Evolutionary conservation across 2,797 vertebrate species (phyloP), one percentile per base, ranked within the genome.

Genomic region (Moxostoma hubbsi): DNA sequence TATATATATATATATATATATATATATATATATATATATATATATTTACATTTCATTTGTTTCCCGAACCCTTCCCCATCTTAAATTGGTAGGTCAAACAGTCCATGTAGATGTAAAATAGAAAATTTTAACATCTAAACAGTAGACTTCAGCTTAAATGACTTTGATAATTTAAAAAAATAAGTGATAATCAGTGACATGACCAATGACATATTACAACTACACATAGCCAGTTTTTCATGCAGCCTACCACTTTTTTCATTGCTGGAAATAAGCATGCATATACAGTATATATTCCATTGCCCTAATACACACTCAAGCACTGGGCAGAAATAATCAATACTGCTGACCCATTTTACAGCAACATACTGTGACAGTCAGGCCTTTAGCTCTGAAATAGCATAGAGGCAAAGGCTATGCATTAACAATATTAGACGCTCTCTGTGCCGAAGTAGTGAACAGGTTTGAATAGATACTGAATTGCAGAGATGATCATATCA

Each of bases 191-290:
- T 2, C 18, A 9, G 24, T 36, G 16, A 1, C 16, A 11, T 36
- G 9, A 5, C 3, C 63, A 47, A 7, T 9, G 43, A 13, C 63
- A 49, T 47, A 11, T 45, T 15, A 7, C 13, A 50, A 4, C 15
- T 11, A 10, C 70, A 61, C 70, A 73, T 10, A 50, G 15, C 63
- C 63, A 16, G 63, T 6, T 66, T 66, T 15, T 36, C 36, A 36
- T 36, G 36, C 36, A 36, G 3, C 36, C 36, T 36, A 36, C 36
- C 36, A 36, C 36, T 36, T 36, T 36, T 36, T 36, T 36, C 36
- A 36, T 36, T 36, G 36, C 36, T 36, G 36, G 3, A 36, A 36
- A 36, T 5, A 36, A 36, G 36, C 36, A 36, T 4, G 36, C 36
- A 36, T 36, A 36, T 36, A 36, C 36, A 36, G 36, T 36, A 36